Evolutionary conservation across 2,797 vertebrate species (phyloP), one percentile per base, ranked within the genome.

Genomic region (Yasuhikotakia modesta): DNA sequence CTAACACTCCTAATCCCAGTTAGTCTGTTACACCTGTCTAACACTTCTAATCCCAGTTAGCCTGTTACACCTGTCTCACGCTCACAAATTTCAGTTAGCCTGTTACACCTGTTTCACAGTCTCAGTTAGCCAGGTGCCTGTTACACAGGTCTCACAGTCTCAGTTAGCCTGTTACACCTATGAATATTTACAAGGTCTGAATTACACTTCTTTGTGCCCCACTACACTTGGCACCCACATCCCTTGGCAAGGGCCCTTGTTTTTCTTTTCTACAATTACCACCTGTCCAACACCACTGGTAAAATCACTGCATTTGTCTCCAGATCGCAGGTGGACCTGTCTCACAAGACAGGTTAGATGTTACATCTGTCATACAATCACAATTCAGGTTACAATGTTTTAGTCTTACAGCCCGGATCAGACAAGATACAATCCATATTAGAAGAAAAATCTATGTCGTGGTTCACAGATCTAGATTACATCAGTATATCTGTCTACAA

Each of bases 1-100:
- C 32, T 70, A 5, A 66, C 16, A 24, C 16, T 48, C 14, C 5
- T 17, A 48, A 39, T 39, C 14, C 94, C 83, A 95, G 14, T 65
- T 64, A 63, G 27, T 21, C 17, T 0, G 0, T 43, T 27, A 43
- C 8, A 19, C 46, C 5, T 32, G 24, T 70, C 12, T 27, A 12
- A 27, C 1, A 1, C 19, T 46, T 21, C 14, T 0, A 46, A 7
- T 65, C 12, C 5, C 0, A 2, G 0, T 43, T 65, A 45, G 2
- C 7, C 45, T 2, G 0, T 45, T 32, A 71, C 7, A 45, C 13
- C n/a, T 17, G 11, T 69, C 12, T 27, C 19, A 27, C 1, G 0
- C 19, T 45, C 35, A 22, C 0, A n/a, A 45, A 6, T 65, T 4
- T 2, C 0, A 1, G 0, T 64, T 64, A 43, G 3, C 6, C 43